Conservation (phyloP, 2,113 vertebrate genomes). For the Tragelaphus scriptus region DNA sequence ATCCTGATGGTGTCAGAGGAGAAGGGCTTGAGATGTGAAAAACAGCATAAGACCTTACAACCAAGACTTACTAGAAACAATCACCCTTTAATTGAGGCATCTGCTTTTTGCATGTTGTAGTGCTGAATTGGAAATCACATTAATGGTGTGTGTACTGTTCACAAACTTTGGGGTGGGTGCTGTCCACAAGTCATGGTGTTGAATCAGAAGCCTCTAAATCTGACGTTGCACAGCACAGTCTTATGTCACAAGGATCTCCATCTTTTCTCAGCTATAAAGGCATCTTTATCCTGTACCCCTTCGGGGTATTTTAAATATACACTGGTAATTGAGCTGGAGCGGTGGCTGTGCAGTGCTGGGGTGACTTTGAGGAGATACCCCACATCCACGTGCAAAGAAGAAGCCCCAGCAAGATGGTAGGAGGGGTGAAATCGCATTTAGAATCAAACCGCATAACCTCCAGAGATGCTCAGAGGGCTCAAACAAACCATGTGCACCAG, state of each 20-base stretch:
- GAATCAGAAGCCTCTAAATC: not conserved
- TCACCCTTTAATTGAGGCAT: conserved; percentile 53
- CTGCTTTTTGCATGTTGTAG: conserved; percentile 18
- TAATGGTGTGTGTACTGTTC: not conserved
- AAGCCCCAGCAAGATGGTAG: not conserved
- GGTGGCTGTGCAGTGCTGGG: rapidly evolving
- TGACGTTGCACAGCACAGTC: not conserved
- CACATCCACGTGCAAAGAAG: not conserved
- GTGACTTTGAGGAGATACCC: not conserved
- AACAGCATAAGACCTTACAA: conserved; percentile 67
- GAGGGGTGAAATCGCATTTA: rapidly evolving
- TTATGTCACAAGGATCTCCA: not conserved
- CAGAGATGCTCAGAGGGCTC: not conserved
- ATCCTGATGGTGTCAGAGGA: conserved; percentile 70
- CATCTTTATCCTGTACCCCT: not conserved
- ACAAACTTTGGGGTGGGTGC: not conserved
- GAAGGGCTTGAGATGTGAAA: conserved; percentile 65
- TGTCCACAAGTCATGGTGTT: not conserved
- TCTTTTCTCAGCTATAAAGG: not conserved
- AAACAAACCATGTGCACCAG: not conserved
- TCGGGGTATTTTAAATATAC: not conserved
- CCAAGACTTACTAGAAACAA: conserved; percentile 37
- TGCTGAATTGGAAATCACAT: conserved; percentile 20
- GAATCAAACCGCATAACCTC: not conserved
- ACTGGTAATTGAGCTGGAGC: not conserved